Conservation (phyloP, 2,797 vertebrate species). For the Monodelphis domestica region DNA sequence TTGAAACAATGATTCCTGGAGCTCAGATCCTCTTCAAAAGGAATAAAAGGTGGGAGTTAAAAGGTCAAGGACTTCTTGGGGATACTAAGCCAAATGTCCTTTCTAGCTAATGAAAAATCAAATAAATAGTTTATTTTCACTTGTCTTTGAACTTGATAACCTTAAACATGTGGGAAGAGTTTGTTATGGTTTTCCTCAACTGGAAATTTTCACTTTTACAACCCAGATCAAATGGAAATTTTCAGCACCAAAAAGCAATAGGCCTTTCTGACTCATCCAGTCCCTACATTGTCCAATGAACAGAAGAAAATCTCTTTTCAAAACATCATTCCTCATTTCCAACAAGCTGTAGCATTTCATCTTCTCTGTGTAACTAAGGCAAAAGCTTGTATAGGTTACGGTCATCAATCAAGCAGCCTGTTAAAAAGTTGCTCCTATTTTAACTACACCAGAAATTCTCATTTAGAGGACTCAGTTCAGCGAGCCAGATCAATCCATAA, state of each 20-base stretch:
- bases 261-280: not conserved
- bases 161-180: not conserved
- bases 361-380: constrained; percentile 66
- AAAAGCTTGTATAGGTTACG: constrained; percentile 73
- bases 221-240: constrained; percentile 52
- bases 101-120: constrained; percentile 50
- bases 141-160: constrained; percentile 50
- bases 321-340: constrained; percentile 69
- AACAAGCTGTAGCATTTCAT: constrained; percentile 73
- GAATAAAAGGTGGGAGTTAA: not conserved
- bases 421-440: constrained; percentile 77
- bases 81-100: constrained; percentile 10
- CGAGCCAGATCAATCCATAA: constrained; percentile 78
- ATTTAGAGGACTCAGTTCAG: constrained; percentile 75
- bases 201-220: constrained; percentile 13
- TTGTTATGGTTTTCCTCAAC: constrained; percentile 9
- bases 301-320: constrained; percentile 43
- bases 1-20: constrained; percentile 23
- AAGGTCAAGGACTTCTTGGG: constrained; percentile 29
- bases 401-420: constrained; percentile 74
- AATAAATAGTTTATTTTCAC: constrained; percentile 28
- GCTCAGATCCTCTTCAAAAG: constrained; percentile 23
- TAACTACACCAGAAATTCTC: constrained; percentile 74
- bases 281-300: constrained; percentile 48
- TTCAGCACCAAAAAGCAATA: constrained; percentile 46